These are phyloP conservation scores for Narcine bancroftii DNA, from an alignment of 2,113 vertebrate species.

Conservation along the genomic window DNA sequence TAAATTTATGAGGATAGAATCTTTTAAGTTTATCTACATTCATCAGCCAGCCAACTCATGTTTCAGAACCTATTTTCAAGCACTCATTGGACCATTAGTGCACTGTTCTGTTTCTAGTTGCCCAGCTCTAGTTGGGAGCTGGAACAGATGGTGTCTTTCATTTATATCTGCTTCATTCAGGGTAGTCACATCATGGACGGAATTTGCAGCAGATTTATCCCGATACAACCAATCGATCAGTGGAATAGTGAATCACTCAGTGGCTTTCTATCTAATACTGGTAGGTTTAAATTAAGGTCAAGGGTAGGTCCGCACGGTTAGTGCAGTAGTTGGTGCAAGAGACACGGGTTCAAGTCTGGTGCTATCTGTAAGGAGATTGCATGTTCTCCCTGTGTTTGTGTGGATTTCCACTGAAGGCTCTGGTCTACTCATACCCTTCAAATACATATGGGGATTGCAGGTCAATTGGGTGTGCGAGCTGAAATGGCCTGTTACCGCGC, in stretches of 20 bases:
- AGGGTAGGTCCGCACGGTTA: too few species aligned
- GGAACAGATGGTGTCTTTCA: not conserved
- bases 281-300: not conserved
- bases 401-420: too few species aligned
- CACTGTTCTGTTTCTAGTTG: not conserved
- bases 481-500: too few species aligned
- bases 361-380: not conserved
- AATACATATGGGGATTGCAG: too few species aligned
- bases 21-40: not conserved
- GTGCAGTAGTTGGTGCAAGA: too few species aligned
- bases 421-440: not conserved
- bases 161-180: not conserved
- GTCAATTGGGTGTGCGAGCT: too few species aligned
- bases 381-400: too few species aligned
- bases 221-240: not conserved
- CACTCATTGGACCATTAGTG: not conserved
- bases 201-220: not conserved
- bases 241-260: not conserved
- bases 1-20: slow-evolving; percentile 6
- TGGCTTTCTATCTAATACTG: not conserved
- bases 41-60: not conserved
- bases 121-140: not conserved
- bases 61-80: not conserved
- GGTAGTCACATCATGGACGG: not conserved
- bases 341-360: too few species aligned